These are phyloP conservation scores for Scaptomyza flava DNA, from an alignment of 2,888 invertebrate genomes.

Conservation along the genomic window DNA sequence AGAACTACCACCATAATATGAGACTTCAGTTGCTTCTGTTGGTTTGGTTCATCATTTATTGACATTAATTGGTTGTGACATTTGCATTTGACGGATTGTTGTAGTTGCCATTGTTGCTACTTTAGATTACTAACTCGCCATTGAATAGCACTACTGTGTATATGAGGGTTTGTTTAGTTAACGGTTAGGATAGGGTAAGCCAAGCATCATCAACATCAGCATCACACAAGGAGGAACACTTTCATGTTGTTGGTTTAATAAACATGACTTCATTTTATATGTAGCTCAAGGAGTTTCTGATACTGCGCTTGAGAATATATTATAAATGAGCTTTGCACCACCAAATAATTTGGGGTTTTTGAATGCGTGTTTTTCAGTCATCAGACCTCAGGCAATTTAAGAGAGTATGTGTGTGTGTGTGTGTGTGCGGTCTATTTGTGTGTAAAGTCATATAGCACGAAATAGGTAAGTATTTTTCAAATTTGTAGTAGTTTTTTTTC, in stretches of 20 bases:
- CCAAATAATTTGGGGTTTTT: conserved; percentile 37
- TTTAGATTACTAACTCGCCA: conserved; percentile 31
- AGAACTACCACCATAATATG: conserved; percentile 35
- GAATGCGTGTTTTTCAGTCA: conserved; percentile 64
- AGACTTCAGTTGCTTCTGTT: conserved; percentile 34
- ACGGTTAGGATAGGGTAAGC: background rate
- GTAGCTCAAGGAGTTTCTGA: conserved; percentile 50
- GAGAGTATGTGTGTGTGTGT: background rate
- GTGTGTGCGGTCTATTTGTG: conserved; percentile 52
- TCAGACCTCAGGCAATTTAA: conserved; percentile 51
- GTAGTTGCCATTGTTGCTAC: conserved; percentile 80
- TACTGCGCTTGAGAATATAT: conserved; percentile 60
- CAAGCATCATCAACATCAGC: background rate
- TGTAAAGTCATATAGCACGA: conserved; percentile 13
- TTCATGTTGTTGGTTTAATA: conserved; percentile 60
- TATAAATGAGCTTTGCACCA: conserved; percentile 66
- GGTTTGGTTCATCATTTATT: conserved; percentile 72
- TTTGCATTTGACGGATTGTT: conserved; percentile 81
- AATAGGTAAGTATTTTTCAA: conserved; percentile 24
- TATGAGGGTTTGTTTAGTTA: conserved; percentile 38
- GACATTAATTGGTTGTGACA: conserved; percentile 83
- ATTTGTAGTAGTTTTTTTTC: conserved; percentile 30
- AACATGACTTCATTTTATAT: conserved; percentile 74
- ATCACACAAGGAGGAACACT: conserved; percentile 39
- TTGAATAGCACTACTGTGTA: conserved; percentile 15